Conservation (phyloP, 2,113 vertebrate species). For the Tragelaphus buxtoni region DNA sequence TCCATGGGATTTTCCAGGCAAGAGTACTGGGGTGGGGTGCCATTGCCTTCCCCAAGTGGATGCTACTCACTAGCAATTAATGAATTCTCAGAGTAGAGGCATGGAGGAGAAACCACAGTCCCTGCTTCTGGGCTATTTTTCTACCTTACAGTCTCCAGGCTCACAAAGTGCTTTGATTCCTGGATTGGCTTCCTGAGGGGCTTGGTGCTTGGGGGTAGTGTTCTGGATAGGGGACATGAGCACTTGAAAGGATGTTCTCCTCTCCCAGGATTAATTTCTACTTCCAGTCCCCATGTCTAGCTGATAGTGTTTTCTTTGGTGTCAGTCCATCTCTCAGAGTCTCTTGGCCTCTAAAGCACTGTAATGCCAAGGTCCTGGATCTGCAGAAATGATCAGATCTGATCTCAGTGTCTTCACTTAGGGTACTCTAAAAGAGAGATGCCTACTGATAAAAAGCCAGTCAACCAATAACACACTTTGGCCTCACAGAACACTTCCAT, state of each 20-base stretch:
- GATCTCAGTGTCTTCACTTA: neutral
- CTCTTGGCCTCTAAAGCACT: neutral
- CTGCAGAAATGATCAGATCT: neutral
- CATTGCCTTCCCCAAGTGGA: neutral
- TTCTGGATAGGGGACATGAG: neutral
- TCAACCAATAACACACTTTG: neutral
- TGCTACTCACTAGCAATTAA: neutral
- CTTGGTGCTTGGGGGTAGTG: neutral
- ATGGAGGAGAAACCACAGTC: neutral
- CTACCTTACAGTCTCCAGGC: neutral
- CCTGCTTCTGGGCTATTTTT: neutral
- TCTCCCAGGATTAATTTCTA: neutral
- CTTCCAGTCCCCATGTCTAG: neutral
- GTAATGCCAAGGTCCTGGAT: neutral
- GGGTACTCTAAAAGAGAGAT: neutral
- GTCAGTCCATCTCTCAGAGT: neutral
- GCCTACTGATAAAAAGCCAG: neutral
- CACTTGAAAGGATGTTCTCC: neutral
- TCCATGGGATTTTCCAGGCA: neutral
- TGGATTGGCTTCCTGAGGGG: neutral
- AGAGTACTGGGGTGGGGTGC: neutral
- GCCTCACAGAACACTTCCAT: neutral
- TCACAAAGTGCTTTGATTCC: neutral
- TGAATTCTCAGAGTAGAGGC: neutral
- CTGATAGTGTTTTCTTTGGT: neutral